Evolutionary conservation across 2,797 vertebrate species (phyloP), one percentile per base, ranked within the genome.

Genomic region (Strix occidentalis): DNA sequence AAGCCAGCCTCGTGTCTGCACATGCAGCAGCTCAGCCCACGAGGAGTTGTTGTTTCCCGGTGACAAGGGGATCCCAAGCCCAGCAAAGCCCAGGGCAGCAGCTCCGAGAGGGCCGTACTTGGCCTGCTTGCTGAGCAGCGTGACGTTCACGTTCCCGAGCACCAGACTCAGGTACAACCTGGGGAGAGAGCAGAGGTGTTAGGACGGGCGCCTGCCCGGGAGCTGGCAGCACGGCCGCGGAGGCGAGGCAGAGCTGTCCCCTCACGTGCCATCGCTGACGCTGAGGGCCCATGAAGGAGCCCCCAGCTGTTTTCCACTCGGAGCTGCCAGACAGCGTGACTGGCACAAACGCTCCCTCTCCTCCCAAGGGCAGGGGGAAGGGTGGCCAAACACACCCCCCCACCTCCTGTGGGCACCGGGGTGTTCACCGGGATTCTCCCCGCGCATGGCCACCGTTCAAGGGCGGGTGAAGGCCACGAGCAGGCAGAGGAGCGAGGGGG

Each of bases 101-200:
- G 77, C 0, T 66, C 33, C 29, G 23, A 51, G 46, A n/a, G 46
- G 31, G 35, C 57, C 84, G 39, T 98, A 98, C 98, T 98, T 99
- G 92, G 98, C 98, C 96, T 99, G 99, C 92, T 99, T 99, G 98
- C 98, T 99, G 95, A 99, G 96, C 90, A 99, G 99, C 3, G 99
- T 99, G 93, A 99, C 98, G 7, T 99, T 99, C 94, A 99, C 98
- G 1, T 99, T 99, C 84, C 99, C 99, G 17, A 99, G 98, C 82
- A 99, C 99, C 91, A 99, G 98, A 88, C 96, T 99, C 96, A 99
- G 98, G 97, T 99, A 99, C 96, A 99, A 93, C 97, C 99, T 99
- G 97, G 72, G 11, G 80, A 95, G 25, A 87, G 91, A 88, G 57
- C 80, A 86, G 23, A 72, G 74, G 17, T 0, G 0, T 91, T 3